These are phyloP conservation scores for Aspidoscelis tigris DNA, from an alignment of 2,113 vertebrate species.

Conservation along the genomic window DNA sequence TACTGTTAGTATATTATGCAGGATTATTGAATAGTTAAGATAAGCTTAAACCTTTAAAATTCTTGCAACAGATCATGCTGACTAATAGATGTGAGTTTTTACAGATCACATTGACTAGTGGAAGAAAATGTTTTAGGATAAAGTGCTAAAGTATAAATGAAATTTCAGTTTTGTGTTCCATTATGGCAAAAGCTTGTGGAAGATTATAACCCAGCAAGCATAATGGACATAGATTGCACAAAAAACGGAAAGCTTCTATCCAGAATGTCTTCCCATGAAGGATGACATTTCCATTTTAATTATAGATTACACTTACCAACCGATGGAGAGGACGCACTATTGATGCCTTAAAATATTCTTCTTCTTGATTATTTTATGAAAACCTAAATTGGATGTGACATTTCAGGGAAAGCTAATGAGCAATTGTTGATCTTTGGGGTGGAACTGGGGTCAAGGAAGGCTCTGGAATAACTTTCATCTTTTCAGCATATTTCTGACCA, in stretches of 20 bases:
- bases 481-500: neutral
- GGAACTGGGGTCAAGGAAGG: neutral
- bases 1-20: neutral
- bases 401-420: neutral
- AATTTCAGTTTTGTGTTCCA: neutral
- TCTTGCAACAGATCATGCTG: constrained; percentile 2
- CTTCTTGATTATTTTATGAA: constrained; percentile 23
- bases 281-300: constrained; percentile 27
- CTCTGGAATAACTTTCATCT: neutral
- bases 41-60: constrained; percentile 9
- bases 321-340: neutral
- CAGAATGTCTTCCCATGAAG: neutral
- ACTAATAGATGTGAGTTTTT: neutral
- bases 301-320: constrained; percentile 7
- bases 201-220: neutral
- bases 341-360: constrained; percentile 4
- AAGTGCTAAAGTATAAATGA: constrained; percentile 17
- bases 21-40: constrained; percentile 1
- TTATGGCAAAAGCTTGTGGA: neutral
- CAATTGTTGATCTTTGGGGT: constrained; percentile 18
- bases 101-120: constrained; percentile 1
- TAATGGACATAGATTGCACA: neutral
- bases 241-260: neutral
- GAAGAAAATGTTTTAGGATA: constrained; percentile 2
- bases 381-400: constrained; percentile 17